phyloP scores from a whole-genome alignment of 2,888 invertebrate genomes.

The Athripsodes cinereus region DNA sequence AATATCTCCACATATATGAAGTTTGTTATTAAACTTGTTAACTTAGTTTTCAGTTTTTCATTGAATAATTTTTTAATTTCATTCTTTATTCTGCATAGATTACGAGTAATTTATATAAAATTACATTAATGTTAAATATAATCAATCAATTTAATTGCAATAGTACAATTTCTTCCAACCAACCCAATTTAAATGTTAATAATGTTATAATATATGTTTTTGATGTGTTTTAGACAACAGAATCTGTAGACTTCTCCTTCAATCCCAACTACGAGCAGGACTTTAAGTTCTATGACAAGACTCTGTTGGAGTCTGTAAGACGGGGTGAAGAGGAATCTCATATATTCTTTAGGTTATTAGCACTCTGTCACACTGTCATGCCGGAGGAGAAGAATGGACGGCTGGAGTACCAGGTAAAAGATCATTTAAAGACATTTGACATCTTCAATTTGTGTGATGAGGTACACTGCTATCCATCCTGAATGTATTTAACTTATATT shows the following conservation, averaged over 20 bases:
- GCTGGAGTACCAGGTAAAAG: slow-evolving; percentile 65
- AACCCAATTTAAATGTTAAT: no score
- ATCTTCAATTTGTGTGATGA: background rate
- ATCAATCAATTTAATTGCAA: no score
- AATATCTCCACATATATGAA: no score
- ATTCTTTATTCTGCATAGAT: no score
- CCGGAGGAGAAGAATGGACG: slow-evolving; percentile 82
- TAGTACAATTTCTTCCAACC: no score
- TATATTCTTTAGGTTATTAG: slow-evolving; percentile 86
- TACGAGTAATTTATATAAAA: no score
- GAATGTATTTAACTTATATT: no score
- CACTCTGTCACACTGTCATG: slow-evolving; percentile 99
- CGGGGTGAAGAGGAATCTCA: slow-evolving; percentile 68
- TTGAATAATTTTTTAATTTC: no score
- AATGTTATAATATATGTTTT: background rate
- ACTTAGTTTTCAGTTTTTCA: no score
- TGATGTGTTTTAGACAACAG: slow-evolving; percentile 53
- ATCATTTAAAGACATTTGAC: no score
- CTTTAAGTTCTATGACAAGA: slow-evolving; percentile 90
- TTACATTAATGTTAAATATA: no score
- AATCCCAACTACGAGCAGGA: slow-evolving; percentile 88
- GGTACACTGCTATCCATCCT: background rate
- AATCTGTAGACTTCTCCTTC: slow-evolving; percentile 87
- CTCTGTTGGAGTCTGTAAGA: slow-evolving; percentile 76
- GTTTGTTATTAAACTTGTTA: no score